A percentile compares a stretch with the other conserved stretches of the same genome.
Conservation (phyloP, 2,797 vertebrate genomes). For the Periparus ater region DNA sequence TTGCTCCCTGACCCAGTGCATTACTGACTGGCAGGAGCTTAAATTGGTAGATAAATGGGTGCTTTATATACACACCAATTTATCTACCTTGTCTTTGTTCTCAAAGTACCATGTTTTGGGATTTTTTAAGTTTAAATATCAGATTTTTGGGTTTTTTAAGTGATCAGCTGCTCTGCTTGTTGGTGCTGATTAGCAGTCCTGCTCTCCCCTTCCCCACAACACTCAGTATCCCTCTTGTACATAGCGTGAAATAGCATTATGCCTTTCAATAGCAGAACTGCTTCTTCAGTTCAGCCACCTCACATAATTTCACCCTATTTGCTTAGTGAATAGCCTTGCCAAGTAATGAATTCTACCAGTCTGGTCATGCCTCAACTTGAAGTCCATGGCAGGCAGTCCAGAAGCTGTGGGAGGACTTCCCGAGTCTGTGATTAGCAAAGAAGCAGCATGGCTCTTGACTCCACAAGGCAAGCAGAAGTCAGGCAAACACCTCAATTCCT, state of each 20-base stretch:
- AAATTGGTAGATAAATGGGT: not conserved
- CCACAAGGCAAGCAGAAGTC: not conserved
- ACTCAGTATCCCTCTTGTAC: no score
- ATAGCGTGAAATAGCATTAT: fast-evolving
- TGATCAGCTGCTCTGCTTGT: not conserved
- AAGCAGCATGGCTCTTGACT: not conserved
- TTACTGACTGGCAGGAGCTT: not conserved
- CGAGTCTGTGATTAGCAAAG: not conserved
- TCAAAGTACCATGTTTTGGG: not conserved
- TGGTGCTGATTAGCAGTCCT: not conserved
- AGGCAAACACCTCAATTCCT: not conserved
- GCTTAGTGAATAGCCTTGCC: not conserved
- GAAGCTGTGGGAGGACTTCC: not conserved
- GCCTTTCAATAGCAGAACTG: not conserved
- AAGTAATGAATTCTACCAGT: not conserved
- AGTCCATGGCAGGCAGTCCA: not conserved
- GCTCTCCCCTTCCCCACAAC: not conserved
- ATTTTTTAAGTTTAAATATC: not conserved
- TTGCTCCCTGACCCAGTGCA: not conserved
- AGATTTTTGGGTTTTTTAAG: not conserved
- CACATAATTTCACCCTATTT: not conserved
- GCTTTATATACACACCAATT: not conserved
- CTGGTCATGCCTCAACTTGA: not conserved
- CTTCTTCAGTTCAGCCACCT: not conserved
- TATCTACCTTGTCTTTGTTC: not conserved